These are phyloP conservation scores for Datnioides undecimradiatus DNA, from an alignment of 2,113 vertebrate species.

Conservation along the genomic window DNA sequence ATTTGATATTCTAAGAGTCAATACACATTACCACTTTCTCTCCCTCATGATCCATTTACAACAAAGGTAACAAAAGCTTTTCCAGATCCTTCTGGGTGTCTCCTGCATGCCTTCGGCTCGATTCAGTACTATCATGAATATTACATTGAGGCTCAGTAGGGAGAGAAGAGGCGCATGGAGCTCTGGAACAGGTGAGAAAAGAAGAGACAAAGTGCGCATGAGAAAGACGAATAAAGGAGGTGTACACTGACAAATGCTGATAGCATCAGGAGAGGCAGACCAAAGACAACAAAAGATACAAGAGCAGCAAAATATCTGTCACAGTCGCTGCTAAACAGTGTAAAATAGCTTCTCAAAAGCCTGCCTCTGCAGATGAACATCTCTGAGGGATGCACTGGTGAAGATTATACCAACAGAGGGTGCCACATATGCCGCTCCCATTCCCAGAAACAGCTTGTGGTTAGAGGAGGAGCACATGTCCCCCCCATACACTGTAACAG, in stretches of 20 bases:
- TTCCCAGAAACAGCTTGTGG: slow-evolving; percentile 59
- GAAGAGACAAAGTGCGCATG: not conserved
- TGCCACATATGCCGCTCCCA: slow-evolving; percentile 46
- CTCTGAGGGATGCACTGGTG: slow-evolving; percentile 43
- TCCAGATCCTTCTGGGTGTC: slow-evolving; percentile 32
- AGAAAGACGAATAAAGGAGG: slow-evolving; percentile 11
- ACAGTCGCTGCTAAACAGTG: slow-evolving; percentile 6
- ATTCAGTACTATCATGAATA: slow-evolving; percentile 60
- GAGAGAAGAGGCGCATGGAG: not conserved
- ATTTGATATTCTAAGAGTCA: slow-evolving; percentile 27
- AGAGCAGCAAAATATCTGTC: slow-evolving; percentile 20
- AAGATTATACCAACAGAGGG: slow-evolving; percentile 62
- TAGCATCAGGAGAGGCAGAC: slow-evolving; percentile 21
- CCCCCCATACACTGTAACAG: slow-evolving; percentile 39
- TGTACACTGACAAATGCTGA: slow-evolving; percentile 4
- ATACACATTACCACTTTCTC: slow-evolving; percentile 10
- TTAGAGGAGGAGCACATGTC: slow-evolving; percentile 49
- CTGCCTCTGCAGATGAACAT: slow-evolving; percentile 32
- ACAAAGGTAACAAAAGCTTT: slow-evolving; percentile 49
- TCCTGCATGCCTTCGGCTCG: slow-evolving; percentile 27
- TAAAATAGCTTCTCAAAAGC: slow-evolving; percentile 26
- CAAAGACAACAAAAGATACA: slow-evolving; percentile 16
- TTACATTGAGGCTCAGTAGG: slow-evolving; percentile 51
- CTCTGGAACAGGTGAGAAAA: slow-evolving; percentile 10
- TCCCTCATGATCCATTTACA: slow-evolving; percentile 31